Conservation (phyloP, 2,888 invertebrate genomes). For the Drosophila robusta region DNA sequence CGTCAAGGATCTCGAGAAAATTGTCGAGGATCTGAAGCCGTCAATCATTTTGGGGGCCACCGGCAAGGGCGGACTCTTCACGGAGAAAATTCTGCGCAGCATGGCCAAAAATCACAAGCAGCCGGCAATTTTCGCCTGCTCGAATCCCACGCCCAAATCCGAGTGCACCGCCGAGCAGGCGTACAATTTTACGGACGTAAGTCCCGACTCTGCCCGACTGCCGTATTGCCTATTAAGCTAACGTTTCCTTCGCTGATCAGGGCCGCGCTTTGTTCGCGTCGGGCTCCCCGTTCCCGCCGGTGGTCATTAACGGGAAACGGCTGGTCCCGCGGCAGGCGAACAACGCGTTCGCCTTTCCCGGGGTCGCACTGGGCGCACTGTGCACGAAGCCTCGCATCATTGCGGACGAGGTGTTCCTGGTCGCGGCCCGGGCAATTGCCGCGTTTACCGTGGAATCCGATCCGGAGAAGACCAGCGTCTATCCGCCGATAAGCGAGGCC, state of each 20-base stretch:
- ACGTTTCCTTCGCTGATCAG: constrained; percentile 29
- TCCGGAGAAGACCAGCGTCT: constrained; percentile 25
- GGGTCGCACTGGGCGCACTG: constrained; percentile 49
- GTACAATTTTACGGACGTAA: constrained; percentile 57
- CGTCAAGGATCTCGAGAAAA: not conserved
- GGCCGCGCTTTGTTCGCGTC: constrained; percentile 63
- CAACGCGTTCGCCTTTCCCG: constrained; percentile 65
- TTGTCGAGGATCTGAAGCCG: constrained; percentile 57
- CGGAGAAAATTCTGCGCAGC: constrained; percentile 43
- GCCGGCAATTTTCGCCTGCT: constrained; percentile 64
- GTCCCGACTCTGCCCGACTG: no score
- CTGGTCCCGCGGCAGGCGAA: constrained; percentile 59
- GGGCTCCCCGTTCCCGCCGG: constrained; percentile 69
- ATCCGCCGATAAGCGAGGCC: constrained; percentile 46
- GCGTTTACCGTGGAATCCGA: constrained; percentile 4
- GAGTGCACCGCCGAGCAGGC: constrained; percentile 72
- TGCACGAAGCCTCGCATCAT: constrained; percentile 22
- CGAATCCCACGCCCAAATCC: constrained; percentile 66
- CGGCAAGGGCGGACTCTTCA: constrained; percentile 51
- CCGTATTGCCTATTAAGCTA: no score
- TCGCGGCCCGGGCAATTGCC: constrained; percentile 54
- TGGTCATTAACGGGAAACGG: constrained; percentile 59
- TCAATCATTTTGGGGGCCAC: constrained; percentile 61
- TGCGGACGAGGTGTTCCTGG: constrained; percentile 53
- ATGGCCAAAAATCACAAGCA: constrained; percentile 49